phyloP scores from a whole-genome alignment of 2,113 vertebrate genomes.

The Sinosuthora webbiana region DNA sequence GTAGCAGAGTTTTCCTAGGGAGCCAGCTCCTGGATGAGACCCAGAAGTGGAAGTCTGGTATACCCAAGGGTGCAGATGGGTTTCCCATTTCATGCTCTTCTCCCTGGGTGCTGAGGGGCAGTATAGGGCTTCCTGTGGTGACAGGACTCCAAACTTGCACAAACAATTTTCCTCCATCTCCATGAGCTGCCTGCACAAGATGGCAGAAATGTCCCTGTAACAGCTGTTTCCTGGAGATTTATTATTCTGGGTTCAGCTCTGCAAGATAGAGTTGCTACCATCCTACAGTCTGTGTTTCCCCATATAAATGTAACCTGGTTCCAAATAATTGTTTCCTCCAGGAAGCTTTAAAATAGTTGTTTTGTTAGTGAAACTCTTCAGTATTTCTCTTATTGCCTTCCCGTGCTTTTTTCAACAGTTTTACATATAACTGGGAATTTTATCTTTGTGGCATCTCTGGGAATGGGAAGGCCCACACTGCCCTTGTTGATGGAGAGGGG shows the following conservation, averaged over 20 bases:
- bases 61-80: rapidly evolving
- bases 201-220: neutral
- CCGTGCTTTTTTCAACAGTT: neutral
- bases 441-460: neutral
- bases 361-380: neutral
- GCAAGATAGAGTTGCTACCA: neutral
- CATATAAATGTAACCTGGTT: neutral
- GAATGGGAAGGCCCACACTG: neutral
- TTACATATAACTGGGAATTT: neutral
- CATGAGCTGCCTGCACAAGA: rapidly evolving
- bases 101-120: neutral
- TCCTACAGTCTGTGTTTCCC: neutral
- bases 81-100: rapidly evolving
- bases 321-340: neutral
- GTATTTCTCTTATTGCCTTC: neutral
- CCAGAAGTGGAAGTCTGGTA: neutral
- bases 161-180: neutral
- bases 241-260: neutral
- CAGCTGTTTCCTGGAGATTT: neutral
- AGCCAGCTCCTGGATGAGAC: neutral
- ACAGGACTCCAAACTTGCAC: no score
- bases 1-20: neutral
- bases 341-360: neutral
- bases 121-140: neutral
- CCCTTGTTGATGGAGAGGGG: neutral